These are phyloP conservation scores for Drosophila bifasciata DNA, from an alignment of 1,140 invertebrate genomes.

Conservation along the genomic window DNA sequence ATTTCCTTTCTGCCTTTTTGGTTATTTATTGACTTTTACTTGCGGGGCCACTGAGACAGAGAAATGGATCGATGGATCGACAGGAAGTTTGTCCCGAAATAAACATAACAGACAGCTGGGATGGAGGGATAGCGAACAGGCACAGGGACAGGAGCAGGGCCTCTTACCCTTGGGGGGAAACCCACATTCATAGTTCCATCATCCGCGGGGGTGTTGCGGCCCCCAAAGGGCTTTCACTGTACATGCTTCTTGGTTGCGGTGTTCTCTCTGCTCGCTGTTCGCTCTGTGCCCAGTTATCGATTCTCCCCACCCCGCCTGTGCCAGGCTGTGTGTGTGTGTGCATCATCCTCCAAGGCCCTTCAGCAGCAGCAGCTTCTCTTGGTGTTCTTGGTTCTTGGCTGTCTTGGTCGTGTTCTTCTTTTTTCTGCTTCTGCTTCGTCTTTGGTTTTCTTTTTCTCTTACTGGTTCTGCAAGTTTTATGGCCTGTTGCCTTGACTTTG, in stretches of 20 bases:
- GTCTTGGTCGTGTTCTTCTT: slow-evolving; percentile 33
- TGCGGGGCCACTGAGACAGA: slow-evolving; percentile 26
- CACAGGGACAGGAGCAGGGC: too few relatives aligned
- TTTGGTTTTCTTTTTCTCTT: slow-evolving; percentile 26
- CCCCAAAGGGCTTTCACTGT: too few relatives aligned
- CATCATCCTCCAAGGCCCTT: slow-evolving; percentile 47
- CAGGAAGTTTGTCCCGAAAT: slow-evolving; percentile 27
- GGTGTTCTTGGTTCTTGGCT: slow-evolving; percentile 56
- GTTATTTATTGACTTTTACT: slow-evolving; percentile 79
- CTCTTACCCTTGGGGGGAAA: too few relatives aligned
- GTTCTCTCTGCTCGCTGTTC: slow-evolving; percentile 25
- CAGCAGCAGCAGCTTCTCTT: slow-evolving; percentile 34
- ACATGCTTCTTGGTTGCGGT: not conserved
- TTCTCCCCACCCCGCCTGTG: not conserved
- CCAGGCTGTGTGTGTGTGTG: not conserved
- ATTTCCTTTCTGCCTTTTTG: slow-evolving; percentile 65
- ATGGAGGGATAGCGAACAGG: too few relatives aligned
- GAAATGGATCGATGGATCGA: slow-evolving; percentile 20
- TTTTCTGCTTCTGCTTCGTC: not conserved
- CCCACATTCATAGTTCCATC: too few relatives aligned
- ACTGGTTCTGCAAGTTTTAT: slow-evolving; percentile 80
- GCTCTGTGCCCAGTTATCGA: slow-evolving; percentile 8
- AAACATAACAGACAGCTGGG: too few relatives aligned
- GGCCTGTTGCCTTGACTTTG: slow-evolving; percentile 74
- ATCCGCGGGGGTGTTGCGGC: too few relatives aligned